phyloP scores from a whole-genome alignment of 2,888 invertebrate species.

The Nomada ruficornis region DNA sequence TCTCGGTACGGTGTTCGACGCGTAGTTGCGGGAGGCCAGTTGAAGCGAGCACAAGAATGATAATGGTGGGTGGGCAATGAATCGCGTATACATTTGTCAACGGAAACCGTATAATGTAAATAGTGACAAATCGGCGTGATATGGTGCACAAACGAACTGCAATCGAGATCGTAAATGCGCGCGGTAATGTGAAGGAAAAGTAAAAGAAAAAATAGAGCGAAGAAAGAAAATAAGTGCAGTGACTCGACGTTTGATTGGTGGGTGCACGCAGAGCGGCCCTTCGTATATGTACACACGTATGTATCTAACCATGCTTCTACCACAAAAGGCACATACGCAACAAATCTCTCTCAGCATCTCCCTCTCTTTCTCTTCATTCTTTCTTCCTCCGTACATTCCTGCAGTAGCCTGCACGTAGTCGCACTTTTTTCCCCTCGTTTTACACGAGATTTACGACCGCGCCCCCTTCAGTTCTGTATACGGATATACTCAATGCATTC shows the following conservation, averaged over 20 bases:
- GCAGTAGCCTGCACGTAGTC: slow-evolving; percentile 54
- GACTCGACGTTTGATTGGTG: slow-evolving; percentile 63
- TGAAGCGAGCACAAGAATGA: slow-evolving; percentile 41
- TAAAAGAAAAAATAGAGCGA: slow-evolving; percentile 10
- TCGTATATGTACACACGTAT: slow-evolving; percentile 26
- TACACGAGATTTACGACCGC: slow-evolving; percentile 57
- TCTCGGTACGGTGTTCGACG: slow-evolving; percentile 34
- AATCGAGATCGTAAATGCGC: slow-evolving; percentile 22
- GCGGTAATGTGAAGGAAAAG: slow-evolving; percentile 61
- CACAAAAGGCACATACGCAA: slow-evolving; percentile 47
- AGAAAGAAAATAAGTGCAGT: slow-evolving; percentile 52
- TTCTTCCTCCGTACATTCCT: slow-evolving; percentile 55
- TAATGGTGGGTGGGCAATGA: slow-evolving; percentile 62
- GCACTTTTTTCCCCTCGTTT: slow-evolving; percentile 45
- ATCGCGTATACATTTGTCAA: slow-evolving; percentile 46
- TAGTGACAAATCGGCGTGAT: slow-evolving; percentile 50
- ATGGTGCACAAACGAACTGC: slow-evolving; percentile 45
- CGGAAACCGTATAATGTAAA: slow-evolving; percentile 58
- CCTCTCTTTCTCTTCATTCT: slow-evolving; percentile 18
- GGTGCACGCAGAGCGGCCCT: slow-evolving; percentile 59
- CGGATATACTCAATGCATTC: neutral
- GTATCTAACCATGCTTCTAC: slow-evolving; percentile 23
- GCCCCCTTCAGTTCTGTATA: slow-evolving; percentile 42
- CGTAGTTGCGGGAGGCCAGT: slow-evolving; percentile 49
- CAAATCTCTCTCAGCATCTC: slow-evolving; percentile 32